Base-by-base conservation (phyloP, 2,797 vertebrate genomes). In the Sphenopsis melanotis region DNA sequence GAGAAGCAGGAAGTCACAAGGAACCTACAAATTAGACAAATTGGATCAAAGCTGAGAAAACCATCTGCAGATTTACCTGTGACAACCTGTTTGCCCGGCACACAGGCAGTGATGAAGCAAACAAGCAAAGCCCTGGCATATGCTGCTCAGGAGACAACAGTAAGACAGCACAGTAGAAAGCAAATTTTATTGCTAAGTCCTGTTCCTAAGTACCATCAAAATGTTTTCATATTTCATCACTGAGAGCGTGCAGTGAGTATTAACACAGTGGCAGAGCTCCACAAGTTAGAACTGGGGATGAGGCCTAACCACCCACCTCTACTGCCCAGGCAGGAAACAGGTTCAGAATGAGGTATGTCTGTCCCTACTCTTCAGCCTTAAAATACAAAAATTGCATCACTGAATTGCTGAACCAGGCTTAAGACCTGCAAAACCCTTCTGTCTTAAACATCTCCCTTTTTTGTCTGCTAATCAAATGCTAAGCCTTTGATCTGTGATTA, bases 51-150 rank as follows among this genome's bases (percentile, higher is more conserved):
- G 55, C 41, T 64, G 59, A 69, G 60, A 77, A 96, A 95, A 57
- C 89, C 94, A 94, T 95, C 94, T 94, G 71, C 78, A 32, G 61
- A 32, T 72, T 82, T 95, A 94, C 97, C 96, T 96, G 86, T 80
- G 80, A 96, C 96, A 97, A 97, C 97, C 95, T 97, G 94, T 95
- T 93, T 95, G 79, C 95, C 95, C 36, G 1, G 47, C 85, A 84
- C 60, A 55, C 65, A 55, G 79, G 88, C 83, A 91, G 71, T 39
- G 64, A 42, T 69, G 81, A 65, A 91, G 84, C 46, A 89, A 94
- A 95, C 81, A 89, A 94, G 95, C 94, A 93, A 74, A 95, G 82
- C 50, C 18, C 26, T 49, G 92, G 90, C 97, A 97, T 96, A 96
- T 97, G 97, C 91, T 91, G 63, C 88, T 94, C 91, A 87, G 83